These are phyloP conservation scores for Palythoa grandiflora DNA, from an alignment of 92 coral and sea anemone genomes.

Conservation along the genomic window DNA sequence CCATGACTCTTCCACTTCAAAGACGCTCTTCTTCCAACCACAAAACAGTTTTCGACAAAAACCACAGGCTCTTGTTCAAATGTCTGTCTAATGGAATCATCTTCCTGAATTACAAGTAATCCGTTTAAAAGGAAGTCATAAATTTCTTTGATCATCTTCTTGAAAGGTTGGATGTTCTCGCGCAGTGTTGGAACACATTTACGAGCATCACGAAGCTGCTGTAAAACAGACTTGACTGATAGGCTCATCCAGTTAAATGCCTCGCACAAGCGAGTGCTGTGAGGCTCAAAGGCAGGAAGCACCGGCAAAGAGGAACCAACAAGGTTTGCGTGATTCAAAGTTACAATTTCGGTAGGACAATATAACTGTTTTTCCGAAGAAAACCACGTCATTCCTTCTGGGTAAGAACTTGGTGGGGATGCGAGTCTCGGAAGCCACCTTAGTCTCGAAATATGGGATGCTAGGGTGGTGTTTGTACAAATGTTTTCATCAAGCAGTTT, in stretches of 20 bases:
- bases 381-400: conserved; percentile 51
- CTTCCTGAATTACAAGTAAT: neutral
- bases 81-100: neutral
- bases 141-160: conserved; percentile 35
- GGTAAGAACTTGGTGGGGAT: conserved; percentile 34
- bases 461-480: neutral
- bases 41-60: conserved; percentile 43
- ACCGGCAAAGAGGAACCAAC: conserved; percentile 57
- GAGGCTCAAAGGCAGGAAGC: conserved; percentile 5
- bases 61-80: conserved; percentile 15
- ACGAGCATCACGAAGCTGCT: conserved; percentile 56
- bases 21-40: conserved; percentile 32
- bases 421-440: conserved; percentile 54
- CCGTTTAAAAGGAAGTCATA: conserved; percentile 51
- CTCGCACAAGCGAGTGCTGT: conserved; percentile 35
- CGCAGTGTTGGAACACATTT: neutral
- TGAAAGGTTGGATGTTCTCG: neutral
- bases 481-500: neutral
- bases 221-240: conserved; percentile 59
- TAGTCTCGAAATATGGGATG: neutral
- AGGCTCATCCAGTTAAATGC: conserved; percentile 69
- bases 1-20: conserved; percentile 44
- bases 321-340: conserved; percentile 30
- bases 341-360: conserved; percentile 37
- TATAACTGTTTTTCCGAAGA: neutral